Conservation (phyloP, 2,888 invertebrate species). For the Pristionchus japonicus region DNA sequence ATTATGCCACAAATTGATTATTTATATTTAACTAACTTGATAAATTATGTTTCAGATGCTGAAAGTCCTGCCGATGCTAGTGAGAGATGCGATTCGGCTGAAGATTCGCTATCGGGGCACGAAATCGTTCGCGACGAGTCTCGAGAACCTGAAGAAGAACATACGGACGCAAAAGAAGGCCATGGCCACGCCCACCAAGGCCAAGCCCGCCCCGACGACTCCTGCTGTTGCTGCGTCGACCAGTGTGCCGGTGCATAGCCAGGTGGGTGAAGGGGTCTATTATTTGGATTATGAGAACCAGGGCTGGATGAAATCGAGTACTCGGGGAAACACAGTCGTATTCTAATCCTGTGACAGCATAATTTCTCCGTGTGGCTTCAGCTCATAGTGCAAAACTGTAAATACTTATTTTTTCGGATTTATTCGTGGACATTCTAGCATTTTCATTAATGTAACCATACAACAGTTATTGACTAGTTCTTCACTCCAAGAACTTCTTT, state of each 20-base stretch:
- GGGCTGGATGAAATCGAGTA: background rate
- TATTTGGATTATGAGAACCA: background rate
- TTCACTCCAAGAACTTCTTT: no score
- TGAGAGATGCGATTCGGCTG: constrained; percentile 42
- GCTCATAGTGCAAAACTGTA: no score
- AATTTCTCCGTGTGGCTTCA: background rate
- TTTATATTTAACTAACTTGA: no score
- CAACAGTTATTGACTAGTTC: no score
- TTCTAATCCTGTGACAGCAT: background rate
- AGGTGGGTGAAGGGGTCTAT: background rate
- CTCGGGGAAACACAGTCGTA: background rate
- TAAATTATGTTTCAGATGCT: background rate
- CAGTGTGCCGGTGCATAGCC: background rate
- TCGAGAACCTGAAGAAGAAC: constrained; percentile 27
- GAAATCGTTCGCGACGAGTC: constrained; percentile 6
- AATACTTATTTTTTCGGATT: no score
- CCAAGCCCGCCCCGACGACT: no score
- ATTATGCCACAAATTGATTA: no score
- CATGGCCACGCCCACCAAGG: background rate
- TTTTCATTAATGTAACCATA: no score
- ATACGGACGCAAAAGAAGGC: constrained; percentile 15
- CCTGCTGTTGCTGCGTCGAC: no score
- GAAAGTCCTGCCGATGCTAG: constrained; percentile 43
- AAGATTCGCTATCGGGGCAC: constrained; percentile 8
- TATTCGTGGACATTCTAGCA: no score